Evolutionary conservation across 2,888 invertebrate species (phyloP), one percentile per base, ranked within the genome.

Genomic region (Mystacides longicornis): DNA sequence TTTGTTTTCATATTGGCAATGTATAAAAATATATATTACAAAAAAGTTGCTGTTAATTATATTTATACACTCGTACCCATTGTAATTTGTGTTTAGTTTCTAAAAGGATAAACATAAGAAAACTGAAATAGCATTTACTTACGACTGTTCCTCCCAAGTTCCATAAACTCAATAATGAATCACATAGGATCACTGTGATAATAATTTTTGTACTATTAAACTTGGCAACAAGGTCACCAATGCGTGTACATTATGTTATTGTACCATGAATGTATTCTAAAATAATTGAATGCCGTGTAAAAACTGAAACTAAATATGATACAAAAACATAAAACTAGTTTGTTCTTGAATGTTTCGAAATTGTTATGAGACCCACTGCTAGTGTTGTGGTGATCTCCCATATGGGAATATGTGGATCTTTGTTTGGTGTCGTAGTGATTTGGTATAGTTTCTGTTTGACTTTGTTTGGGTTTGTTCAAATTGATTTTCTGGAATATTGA

Each of bases 401-500:
- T 23, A 11, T 54, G 14, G 22, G 21, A 47, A 43, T 43, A 20
- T 42, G 37, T 49, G 5, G 54, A 49, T 19, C 23, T 54, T 27
- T 42, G 37, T 19, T 54, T 33, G 16, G 49, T 16, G 20, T 49
- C 49, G 18, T 22, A 7, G 23, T 31, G 21, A 21, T 49, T 21
- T 16, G 54, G 54, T 18, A 27, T 20, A 2, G 54, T 54, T 16
- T 48, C 48, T n/a, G 31, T 4, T 3, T 48, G 22, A 22, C 19
- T 49, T n/a, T 49, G 27, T 16, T 31, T 31, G 14, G 16, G 18
- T 23, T 54, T 54, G 42, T 54, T 37, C 5, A 37, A 27, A 19
- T 49, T 49, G 31, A 56, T 46, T 23, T 47, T 53, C 23, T 57
- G 51, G 46, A 57, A 57, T 50, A 57, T 57, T 14, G 56, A 53